Evolutionary conservation across 2,888 invertebrate species (phyloP), one percentile per base, ranked within the genome.

Genomic region (Notodonta ziczac): DNA sequence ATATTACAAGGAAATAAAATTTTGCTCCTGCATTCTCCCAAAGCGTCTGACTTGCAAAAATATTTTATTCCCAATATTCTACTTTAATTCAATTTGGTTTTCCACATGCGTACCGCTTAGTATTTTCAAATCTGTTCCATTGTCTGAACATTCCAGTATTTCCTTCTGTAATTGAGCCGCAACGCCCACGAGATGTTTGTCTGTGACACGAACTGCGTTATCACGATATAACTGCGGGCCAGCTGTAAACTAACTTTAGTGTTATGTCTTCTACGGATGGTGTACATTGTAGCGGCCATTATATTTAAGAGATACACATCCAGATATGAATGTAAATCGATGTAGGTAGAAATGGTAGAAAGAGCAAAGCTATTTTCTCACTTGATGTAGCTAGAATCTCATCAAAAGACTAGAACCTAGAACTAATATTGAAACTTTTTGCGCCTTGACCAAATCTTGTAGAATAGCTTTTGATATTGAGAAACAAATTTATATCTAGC

Each of bases 121-220:
- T 35, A 7, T 35, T 5, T 24, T 35, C 35, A 6, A 35, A 7
- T 7, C 35, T 35, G 35, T 7, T 61, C 59, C 59, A 58, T 24
- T 60, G 59, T 51, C 39, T 60, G 54, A 57, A 61, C 52, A 66
- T 72, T 70, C 44, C 6, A 46, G 44, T 68, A 69, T 69, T 68
- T 68, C 59, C 53, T 63, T 63, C 57, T 46, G 72, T 81, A 82
- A 83, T 83, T 77, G 77, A 79, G 74, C 69, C 57, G 63, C 63
- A 66, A 77, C 74, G 78, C 72, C 67, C 32, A 35, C 72, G 60
- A 64, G 64, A 75, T 77, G 77, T 78, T 75, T 78, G 78, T 74
- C 72, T 74, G 65, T 60, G 77, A 67, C 71, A 74, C 77, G 81
- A 83, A 83, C 80, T 81, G 74, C 59, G 75, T 79, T 82, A 86